Conservation (phyloP, 1,140 invertebrate species). For the Tetragnatha versicolor region DNA sequence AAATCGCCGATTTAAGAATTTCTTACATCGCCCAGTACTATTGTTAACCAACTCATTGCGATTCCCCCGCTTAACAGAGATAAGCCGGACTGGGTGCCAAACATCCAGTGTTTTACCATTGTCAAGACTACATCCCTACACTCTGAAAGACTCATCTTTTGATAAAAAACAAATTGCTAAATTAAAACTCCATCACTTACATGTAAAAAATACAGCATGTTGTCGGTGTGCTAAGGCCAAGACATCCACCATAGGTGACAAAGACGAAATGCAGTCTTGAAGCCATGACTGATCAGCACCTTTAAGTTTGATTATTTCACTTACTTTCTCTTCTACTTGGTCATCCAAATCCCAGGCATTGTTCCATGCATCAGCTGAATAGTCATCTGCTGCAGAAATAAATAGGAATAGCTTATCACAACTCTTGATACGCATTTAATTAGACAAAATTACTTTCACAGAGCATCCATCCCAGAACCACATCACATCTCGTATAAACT, state of each 20-base stretch:
- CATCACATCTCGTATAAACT: not conserved
- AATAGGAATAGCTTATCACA: not conserved
- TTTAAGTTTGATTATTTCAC: slow-evolving; percentile 53
- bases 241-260: slow-evolving; percentile 77
- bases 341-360: slow-evolving; percentile 56
- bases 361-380: slow-evolving; percentile 55
- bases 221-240: slow-evolving; percentile 74
- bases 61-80: too few relatives aligned
- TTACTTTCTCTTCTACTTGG: slow-evolving; percentile 19
- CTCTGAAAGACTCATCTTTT: not conserved
- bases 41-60: too few relatives aligned
- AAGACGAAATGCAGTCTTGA: slow-evolving; percentile 73
- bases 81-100: too few relatives aligned
- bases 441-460: not conserved
- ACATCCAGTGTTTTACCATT: too few relatives aligned
- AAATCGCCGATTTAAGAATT: too few relatives aligned
- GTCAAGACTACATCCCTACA: too few relatives aligned
- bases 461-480: not conserved
- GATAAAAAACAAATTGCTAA: not conserved
- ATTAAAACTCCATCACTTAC: slow-evolving; percentile 62
- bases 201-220: slow-evolving; percentile 72
- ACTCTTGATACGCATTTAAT: not conserved
- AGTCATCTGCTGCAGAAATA: slow-evolving; percentile 14
- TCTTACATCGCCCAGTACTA: too few relatives aligned
- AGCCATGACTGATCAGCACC: slow-evolving; percentile 69